phyloP scores from a whole-genome alignment of 2,888 invertebrate genomes.

The Pycnomerus fuliginosus region DNA sequence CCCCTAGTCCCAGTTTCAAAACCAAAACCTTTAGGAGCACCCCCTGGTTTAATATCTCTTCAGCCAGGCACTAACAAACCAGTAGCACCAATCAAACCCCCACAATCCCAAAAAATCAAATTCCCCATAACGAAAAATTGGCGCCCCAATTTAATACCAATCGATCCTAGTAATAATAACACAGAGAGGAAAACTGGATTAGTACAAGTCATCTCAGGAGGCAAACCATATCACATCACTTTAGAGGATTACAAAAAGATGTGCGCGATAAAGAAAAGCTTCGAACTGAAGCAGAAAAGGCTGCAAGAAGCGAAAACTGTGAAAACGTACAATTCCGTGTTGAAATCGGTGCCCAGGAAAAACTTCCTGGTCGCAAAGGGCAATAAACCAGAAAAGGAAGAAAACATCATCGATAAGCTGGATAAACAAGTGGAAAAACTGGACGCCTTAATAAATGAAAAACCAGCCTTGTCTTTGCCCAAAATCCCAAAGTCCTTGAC shows the following conservation, averaged over 20 bases:
- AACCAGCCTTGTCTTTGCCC: conserved; percentile 61
- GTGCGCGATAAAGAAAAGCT: conserved; percentile 69
- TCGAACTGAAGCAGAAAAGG: conserved; percentile 54
- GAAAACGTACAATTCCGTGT: conserved; percentile 33
- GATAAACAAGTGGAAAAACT: conserved; percentile 55
- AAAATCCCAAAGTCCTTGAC: conserved; percentile 81
- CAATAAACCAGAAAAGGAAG: conserved; percentile 32
- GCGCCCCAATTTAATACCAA: conserved; percentile 71
- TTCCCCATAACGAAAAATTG: conserved; percentile 64
- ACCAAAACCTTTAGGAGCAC: conserved; percentile 30
- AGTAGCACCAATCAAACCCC: conserved; percentile 25
- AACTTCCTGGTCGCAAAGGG: conserved; percentile 44
- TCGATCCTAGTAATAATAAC: conserved; percentile 49
- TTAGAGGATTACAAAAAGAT: conserved; percentile 78
- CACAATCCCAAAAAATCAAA: conserved; percentile 51
- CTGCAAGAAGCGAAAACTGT: conserved; percentile 45
- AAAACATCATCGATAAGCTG: conserved; percentile 51
- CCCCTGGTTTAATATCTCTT: conserved; percentile 49
- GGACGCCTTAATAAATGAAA: conserved; percentile 45
- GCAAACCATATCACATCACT: conserved; percentile 77
- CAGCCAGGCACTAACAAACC: conserved; percentile 45
- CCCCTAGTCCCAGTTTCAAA: conserved; percentile 33
- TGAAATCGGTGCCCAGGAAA: conserved; percentile 41
- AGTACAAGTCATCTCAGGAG: conserved; percentile 74
- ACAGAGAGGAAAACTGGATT: conserved; percentile 56